These are phyloP conservation scores for Myopa testacea DNA, from an alignment of 2,888 invertebrate species.

Conservation along the genomic window DNA sequence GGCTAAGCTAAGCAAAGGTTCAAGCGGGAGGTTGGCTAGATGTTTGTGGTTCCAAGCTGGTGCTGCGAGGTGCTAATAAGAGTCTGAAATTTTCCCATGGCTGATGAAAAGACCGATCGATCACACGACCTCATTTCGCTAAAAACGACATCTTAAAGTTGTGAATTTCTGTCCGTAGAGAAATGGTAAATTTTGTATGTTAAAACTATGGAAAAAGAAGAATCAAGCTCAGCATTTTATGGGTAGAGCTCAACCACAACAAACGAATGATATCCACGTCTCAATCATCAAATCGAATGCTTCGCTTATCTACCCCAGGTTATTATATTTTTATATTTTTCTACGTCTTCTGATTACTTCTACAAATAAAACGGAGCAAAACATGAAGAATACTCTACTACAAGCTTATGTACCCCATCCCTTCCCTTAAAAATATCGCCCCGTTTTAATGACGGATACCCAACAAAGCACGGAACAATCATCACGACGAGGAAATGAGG, in stretches of 20 bases:
- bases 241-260: neutral
- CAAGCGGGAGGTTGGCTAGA: no score
- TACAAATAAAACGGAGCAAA: neutral
- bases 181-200: neutral
- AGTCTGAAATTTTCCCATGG: constrained; percentile 35
- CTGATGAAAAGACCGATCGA: neutral
- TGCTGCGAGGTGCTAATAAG: constrained; percentile 37
- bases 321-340: neutral
- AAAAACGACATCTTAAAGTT: constrained; percentile 7
- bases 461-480: neutral
- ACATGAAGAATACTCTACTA: neutral
- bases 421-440: neutral
- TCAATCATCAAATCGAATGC: constrained; percentile 26
- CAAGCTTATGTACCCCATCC: neutral
- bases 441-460: neutral
- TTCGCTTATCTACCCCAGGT: constrained; percentile 34
- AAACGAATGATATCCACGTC: neutral
- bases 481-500: neutral
- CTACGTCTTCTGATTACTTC: constrained; percentile 37
- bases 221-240: no score
- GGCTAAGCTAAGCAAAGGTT: neutral
- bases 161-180: neutral
- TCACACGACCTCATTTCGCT: constrained; percentile 33
- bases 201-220: neutral
- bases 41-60: neutral